A percentile compares a stretch with the other conserved stretches of the same genome.
Evolutionary conservation across 2,797 vertebrate genomes (phyloP).

Genomic region (Peromyscus aztecus): DNA sequence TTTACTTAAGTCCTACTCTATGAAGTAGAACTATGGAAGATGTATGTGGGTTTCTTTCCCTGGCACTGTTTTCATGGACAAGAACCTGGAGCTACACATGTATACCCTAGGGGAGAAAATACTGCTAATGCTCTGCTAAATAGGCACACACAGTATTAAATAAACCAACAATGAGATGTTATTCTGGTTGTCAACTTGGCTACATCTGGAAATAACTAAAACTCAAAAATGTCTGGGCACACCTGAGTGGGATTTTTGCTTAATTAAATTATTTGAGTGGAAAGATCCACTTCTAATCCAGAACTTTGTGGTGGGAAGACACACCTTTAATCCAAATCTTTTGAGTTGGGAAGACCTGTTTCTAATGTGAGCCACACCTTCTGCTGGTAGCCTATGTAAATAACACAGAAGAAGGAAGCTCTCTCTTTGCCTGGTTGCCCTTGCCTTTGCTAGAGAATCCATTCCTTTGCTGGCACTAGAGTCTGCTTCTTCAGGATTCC

Average conservation of each 20-base stretch:
- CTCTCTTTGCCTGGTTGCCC: neutral
- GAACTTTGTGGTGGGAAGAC: neutral
- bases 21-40: neutral
- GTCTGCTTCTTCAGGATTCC: neutral
- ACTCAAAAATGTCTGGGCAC: neutral
- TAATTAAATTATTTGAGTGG: neutral
- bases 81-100: neutral
- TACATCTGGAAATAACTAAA: neutral
- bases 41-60: neutral
- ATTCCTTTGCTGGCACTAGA: neutral
- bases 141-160: neutral
- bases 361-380: neutral
- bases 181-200: neutral
- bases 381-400: neutral
- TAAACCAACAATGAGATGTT: neutral
- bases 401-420: neutral
- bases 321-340: neutral
- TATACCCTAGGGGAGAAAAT: too few species aligned
- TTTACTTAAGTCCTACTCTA: neutral
- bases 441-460: neutral
- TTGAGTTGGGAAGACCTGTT: neutral
- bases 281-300: neutral
- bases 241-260: neutral
- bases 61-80: neutral
- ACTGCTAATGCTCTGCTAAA: too few species aligned